Evolutionary conservation across 1,140 invertebrate species (phyloP).

Genomic region (Apis florea): DNA sequence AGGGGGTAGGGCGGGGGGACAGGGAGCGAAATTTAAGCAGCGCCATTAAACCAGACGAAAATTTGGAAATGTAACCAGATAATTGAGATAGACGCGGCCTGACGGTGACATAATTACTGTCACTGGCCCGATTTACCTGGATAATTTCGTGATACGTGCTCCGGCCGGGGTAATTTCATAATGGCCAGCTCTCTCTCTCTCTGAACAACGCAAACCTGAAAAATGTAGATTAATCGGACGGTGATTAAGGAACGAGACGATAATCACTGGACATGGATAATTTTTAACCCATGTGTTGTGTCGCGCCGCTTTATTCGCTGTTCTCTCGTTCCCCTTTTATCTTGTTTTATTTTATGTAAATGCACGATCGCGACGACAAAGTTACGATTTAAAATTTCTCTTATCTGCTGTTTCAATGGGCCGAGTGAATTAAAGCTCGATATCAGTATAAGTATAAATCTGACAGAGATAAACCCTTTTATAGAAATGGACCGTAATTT

Average conservation of each 20-base stretch:
- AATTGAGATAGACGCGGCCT: slow-evolving; percentile 65
- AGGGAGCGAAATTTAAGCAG: slow-evolving; percentile 46
- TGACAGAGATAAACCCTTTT: no score
- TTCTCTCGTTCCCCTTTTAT: not conserved
- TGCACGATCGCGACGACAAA: no score
- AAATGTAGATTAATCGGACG: slow-evolving; percentile 53
- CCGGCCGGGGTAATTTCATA: slow-evolving; percentile 60
- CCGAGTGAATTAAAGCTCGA: no score
- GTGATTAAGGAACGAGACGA: slow-evolving; percentile 61
- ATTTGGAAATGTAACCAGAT: slow-evolving; percentile 65
- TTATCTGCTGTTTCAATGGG: no score
- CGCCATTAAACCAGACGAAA: slow-evolving; percentile 60
- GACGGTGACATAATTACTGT: slow-evolving; percentile 67
- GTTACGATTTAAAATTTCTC: no score
- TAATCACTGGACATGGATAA: slow-evolving; percentile 49
- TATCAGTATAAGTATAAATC: no score
- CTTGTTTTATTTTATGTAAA: not conserved
- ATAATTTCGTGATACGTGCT: slow-evolving; percentile 67
- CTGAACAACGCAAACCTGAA: slow-evolving; percentile 50
- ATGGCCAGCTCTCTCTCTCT: slow-evolving; percentile 50
- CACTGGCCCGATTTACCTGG: slow-evolving; percentile 61
- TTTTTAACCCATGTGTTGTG: slow-evolving; percentile 11
- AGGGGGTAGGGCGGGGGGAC: no score
- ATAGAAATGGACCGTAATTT: no score
- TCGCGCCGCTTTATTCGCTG: no score